Conservation (phyloP, 2,113 vertebrate species). For the Spermophilus dauricus region DNA sequence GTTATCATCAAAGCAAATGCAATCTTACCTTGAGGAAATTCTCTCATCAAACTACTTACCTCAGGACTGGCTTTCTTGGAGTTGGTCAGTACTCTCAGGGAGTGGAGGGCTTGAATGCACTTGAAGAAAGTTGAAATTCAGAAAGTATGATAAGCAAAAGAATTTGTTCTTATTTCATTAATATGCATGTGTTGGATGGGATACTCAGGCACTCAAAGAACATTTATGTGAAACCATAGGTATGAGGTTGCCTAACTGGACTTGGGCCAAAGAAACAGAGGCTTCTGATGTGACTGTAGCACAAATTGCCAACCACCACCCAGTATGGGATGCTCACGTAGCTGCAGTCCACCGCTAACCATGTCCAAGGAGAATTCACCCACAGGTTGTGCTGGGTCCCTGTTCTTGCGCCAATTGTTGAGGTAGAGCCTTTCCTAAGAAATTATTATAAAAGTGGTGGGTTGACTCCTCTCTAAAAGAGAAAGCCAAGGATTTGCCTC, state of each 20-base stretch:
- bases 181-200: rapidly evolving
- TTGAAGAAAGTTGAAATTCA: neutral
- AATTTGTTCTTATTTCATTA: neutral
- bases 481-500: neutral
- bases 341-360: neutral
- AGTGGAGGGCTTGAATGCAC: neutral
- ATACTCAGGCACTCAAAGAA: neutral
- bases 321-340: no score
- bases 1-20: neutral
- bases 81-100: neutral
- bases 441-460: neutral
- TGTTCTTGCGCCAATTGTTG: neutral
- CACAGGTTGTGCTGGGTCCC: neutral
- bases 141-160: neutral
- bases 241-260: neutral
- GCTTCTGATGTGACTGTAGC: neutral
- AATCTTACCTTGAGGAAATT: neutral
- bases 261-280: neutral
- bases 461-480: neutral
- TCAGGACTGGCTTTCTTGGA: neutral
- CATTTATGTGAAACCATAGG: neutral
- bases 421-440: neutral
- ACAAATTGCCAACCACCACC: rapidly evolving
- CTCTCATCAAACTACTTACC: neutral
- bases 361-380: neutral